These are phyloP conservation scores for Bombylius major DNA, from an alignment of 2,888 invertebrate genomes.

Conservation along the genomic window DNA sequence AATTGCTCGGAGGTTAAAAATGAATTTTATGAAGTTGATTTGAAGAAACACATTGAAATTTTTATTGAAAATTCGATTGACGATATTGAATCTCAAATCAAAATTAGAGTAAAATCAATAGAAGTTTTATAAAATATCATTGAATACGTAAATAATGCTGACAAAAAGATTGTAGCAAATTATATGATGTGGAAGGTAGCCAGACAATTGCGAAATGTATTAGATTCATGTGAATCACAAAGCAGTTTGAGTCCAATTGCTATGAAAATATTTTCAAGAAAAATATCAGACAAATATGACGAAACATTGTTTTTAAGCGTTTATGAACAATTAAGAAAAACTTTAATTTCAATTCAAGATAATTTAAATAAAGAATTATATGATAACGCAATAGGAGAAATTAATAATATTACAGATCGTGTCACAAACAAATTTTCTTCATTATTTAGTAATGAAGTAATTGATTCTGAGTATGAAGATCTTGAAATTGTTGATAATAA, in stretches of 20 bases:
- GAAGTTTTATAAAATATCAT: background rate
- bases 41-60: background rate
- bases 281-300: background rate
- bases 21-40: background rate
- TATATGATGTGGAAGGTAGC: background rate
- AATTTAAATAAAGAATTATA: no score
- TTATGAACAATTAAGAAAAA: background rate
- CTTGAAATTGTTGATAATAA: background rate
- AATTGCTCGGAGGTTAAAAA: background rate
- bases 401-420: background rate
- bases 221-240: no score
- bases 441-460: background rate
- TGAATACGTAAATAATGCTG: background rate
- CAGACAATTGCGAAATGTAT: background rate
- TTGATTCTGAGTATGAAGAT: background rate
- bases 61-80: background rate
- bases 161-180: background rate
- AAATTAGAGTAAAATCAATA: background rate
- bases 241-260: background rate
- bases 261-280: background rate
- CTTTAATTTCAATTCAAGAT: no score
- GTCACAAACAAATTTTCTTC: background rate
- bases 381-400: no score
- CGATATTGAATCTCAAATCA: background rate
- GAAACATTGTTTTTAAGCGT: background rate